These are phyloP conservation scores for Caranx ignobilis DNA, from an alignment of 2,113 vertebrate genomes.

Conservation along the genomic window DNA sequence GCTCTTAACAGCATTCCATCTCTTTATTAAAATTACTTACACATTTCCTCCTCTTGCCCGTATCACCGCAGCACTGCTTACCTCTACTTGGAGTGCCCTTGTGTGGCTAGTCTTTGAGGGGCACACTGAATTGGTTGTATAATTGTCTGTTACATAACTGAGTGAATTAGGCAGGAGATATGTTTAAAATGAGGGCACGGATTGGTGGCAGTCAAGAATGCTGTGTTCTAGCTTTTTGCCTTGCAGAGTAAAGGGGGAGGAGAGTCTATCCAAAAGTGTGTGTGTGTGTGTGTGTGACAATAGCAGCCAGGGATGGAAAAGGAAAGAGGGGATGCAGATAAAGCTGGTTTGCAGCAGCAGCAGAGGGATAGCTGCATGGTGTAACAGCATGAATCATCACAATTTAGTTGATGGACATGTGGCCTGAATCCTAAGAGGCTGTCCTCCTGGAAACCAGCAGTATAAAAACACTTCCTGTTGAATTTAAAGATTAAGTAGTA, in stretches of 20 bases:
- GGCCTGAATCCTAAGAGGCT: conserved; percentile 55
- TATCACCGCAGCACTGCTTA: conserved; percentile 40
- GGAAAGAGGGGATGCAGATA: conserved; percentile 56
- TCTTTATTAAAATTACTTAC: conserved; percentile 68
- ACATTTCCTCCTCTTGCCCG: conserved; percentile 42
- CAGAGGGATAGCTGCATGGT: conserved; percentile 55
- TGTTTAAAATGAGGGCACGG: conserved; percentile 74
- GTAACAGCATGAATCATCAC: conserved; percentile 78
- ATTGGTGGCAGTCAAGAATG: conserved; percentile 65
- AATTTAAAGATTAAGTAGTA: conserved; percentile 16
- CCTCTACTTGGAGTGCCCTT: conserved; percentile 66
- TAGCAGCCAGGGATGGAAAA: conserved; percentile 40
- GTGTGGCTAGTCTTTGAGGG: conserved; percentile 69
- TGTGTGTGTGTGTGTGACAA: conserved; percentile 36
- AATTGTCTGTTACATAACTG: conserved; percentile 80
- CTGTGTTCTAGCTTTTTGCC: conserved; percentile 56
- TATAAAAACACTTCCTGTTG: conserved; percentile 13
- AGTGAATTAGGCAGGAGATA: conserved; percentile 76
- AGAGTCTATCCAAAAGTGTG: conserved; percentile 33
- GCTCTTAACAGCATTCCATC: conserved; percentile 64
- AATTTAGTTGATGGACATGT: conserved; percentile 65
- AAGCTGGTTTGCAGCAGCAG: conserved; percentile 49
- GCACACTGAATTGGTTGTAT: conserved; percentile 76
- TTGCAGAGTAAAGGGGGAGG: conserved; percentile 49
- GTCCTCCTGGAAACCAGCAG: conserved; percentile 16